Base-by-base conservation (phyloP, 2,113 vertebrate genomes). In the Paratilapia polleni region DNA sequence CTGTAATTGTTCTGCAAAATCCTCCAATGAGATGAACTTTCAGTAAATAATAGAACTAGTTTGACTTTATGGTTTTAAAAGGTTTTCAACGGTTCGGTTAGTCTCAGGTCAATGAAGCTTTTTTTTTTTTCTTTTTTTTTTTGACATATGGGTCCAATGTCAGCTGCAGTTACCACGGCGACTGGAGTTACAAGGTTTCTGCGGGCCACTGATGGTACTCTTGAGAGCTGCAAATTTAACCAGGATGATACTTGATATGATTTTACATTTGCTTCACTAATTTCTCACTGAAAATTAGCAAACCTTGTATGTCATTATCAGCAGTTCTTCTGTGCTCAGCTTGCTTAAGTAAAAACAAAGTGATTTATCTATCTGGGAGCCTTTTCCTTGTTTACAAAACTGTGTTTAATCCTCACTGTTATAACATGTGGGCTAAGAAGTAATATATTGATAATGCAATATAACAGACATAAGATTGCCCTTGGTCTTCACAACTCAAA, bases 341-440 rank as follows among this genome's bases (percentile, higher is more conserved):
- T 94, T 92, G 92, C 87, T 91, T 85, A 77, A 94, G 86, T 91
- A 93, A 91, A 91, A 89, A 88, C 90, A 90, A 91, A 91, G 88
- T 93, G 88, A 68, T 92, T 91, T 91, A 92, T 89, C 83, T 89
- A 83, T 81, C 68, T 82, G 63, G 15, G 66, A 84, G 90, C 17
- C 22, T 59, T 82, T 80, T 83, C 28, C 31, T 91, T 84, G 4
- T 88, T 80, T 81, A 17, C 59, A 62, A 56, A n/a, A 47, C 13
- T 36, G 58, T 4, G 19, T 66, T 49, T 15, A 22, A 43, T 14
- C 19, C 38, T 24, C 36, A 41, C 36, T 41, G 62, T 63, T 22
- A 63, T 4, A 24, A 68, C 24, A 47, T 43, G 14, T 49, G 47
- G 14, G 15, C 15, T 49, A 49, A 49, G 47, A 49, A 15, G 11